Evolutionary conservation across 1,140 invertebrate genomes (phyloP).

Genomic region (Formica exsecta): DNA sequence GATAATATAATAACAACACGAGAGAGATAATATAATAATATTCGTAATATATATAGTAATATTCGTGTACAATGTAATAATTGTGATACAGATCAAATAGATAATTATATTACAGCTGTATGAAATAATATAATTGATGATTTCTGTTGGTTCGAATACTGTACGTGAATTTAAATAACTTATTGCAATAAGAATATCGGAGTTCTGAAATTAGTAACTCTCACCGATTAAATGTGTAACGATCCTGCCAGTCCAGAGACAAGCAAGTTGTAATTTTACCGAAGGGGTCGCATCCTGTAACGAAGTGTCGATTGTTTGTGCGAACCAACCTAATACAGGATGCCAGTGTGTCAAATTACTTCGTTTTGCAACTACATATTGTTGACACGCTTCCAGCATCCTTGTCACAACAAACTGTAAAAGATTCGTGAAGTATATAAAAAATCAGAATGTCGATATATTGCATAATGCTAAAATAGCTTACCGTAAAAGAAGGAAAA

Average conservation of each 20-base stretch:
- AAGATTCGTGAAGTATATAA: constrained; percentile 6
- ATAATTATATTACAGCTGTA: too few species aligned
- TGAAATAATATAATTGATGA: too few species aligned
- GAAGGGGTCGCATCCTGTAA: constrained; percentile 93
- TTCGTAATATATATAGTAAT: too few species aligned
- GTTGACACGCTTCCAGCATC: constrained; percentile 93
- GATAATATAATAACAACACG: too few species aligned
- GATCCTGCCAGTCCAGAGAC: constrained; percentile 93
- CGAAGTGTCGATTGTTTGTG: constrained; percentile 93
- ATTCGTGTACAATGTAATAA: too few species aligned
- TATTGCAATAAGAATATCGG: neutral
- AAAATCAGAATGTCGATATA: neutral
- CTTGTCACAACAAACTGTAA: constrained; percentile 92
- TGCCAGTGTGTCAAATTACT: constrained; percentile 98
- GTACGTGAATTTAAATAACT: neutral
- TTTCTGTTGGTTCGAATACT: neutral
- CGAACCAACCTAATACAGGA: constrained; percentile 98
- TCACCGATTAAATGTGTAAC: constrained; percentile 86
- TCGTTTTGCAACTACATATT: constrained; percentile 94
- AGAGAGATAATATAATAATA: too few species aligned
- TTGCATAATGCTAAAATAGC: constrained; percentile 63
- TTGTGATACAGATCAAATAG: too few species aligned
- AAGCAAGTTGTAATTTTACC: constrained; percentile 93
- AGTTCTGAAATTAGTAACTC: constrained; percentile 9
- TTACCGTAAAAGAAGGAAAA: constrained; percentile 91